Evolutionary conservation across 2,888 invertebrate genomes (phyloP), one percentile per base, ranked within the genome.

Genomic region (Ramazzottius varieornatus): DNA sequence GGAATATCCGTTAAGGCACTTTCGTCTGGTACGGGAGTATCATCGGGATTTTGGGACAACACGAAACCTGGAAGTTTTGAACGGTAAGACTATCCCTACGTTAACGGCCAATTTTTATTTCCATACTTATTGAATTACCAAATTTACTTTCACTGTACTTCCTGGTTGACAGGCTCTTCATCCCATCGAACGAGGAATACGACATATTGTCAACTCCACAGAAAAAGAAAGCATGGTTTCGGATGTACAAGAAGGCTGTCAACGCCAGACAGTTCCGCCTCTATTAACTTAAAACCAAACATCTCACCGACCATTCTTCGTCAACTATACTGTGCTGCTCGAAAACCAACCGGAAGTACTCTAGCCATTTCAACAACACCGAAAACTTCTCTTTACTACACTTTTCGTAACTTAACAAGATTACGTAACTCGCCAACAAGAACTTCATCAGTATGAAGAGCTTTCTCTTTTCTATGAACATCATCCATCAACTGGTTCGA

Each of bases 221-320:
- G 24, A 8, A 54, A 54, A 54, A 54, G 29, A 54, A 54, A 29
- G 54, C 29, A 4, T 54, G 54, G 54, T 54, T 16, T 29, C 54
- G 20, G 54, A 54, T 54, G 54, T 54, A 16, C 54, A 54, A 54
- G 54, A 54, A 54, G 29, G 54, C 54, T 8, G 24, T 54, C 54
- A 29, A 13, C 20, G 54, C 54, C 29, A 40, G 40, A 20, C 40
- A 40, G n/a, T n/a, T n/a, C n/a, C n/a, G n/a, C n/a, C n/a, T n/a
- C n/a, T n/a, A n/a, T n/a, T n/a, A n/a, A n/a, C n/a, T n/a, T n/a
- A n/a, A n/a, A n/a, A n/a, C n/a, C n/a, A n/a, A n/a, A n/a, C n/a
- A n/a, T n/a, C n/a, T n/a, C n/a, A n/a, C n/a, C n/a, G n/a, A n/a
- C n/a, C n/a, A n/a, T n/a, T n/a, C n/a, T n/a, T n/a, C n/a, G n/a